A percentile compares a stretch with the other conserved stretches of the same genome.
Evolutionary conservation across 2,888 invertebrate genomes (phyloP).

Genomic region (Psylliodes chrysocephalus): DNA sequence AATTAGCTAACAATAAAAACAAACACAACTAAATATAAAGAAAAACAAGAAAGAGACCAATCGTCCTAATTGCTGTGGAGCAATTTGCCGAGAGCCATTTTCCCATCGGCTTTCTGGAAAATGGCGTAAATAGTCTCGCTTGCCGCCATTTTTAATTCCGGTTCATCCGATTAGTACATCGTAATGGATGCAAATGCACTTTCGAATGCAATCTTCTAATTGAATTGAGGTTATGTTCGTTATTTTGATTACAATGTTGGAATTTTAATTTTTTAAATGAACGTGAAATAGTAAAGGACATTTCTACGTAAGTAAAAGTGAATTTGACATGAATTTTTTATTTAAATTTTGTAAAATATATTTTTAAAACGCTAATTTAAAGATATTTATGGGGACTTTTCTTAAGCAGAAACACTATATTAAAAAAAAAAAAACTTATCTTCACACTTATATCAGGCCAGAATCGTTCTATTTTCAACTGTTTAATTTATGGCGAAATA

Average conservation of each 20-base stretch:
- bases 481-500: too few species aligned
- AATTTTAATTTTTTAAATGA: too few species aligned
- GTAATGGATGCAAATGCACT: slow-evolving; percentile 38
- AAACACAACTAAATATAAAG: background rate
- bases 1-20: background rate
- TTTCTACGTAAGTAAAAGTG: too few species aligned
- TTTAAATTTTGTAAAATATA: too few species aligned
- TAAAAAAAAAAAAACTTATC: too few species aligned
- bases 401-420: too few species aligned
- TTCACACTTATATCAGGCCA: too few species aligned
- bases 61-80: slow-evolving; percentile 3
- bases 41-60: background rate
- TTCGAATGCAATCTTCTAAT: slow-evolving; percentile 36
- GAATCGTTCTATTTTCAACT: too few species aligned
- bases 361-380: too few species aligned
- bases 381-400: too few species aligned
- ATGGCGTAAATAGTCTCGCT: slow-evolving; percentile 22
- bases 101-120: slow-evolving; percentile 1
- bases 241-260: slow-evolving; percentile 2
- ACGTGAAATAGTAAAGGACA: too few species aligned
- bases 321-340: too few species aligned
- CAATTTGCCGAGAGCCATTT: background rate
- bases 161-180: slow-evolving; percentile 25
- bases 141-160: slow-evolving; percentile 31
- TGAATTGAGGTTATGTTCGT: slow-evolving; percentile 22